Base-by-base conservation (phyloP, 2,797 vertebrate species). In the Rachycentron canadum region DNA sequence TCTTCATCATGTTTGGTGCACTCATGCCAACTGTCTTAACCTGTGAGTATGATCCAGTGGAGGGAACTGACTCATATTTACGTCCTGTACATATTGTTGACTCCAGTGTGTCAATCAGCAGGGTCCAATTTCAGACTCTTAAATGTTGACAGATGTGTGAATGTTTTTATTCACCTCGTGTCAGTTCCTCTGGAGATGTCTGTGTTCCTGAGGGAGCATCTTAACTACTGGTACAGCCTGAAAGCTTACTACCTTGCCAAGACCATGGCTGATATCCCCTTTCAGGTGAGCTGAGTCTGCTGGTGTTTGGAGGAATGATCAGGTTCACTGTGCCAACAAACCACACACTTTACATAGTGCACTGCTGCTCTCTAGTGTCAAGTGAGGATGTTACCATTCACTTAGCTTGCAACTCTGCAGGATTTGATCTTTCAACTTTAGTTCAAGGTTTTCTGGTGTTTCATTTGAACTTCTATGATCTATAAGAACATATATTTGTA, bases 211-310 rank as follows among this genome's bases (percentile, higher is more conserved):
- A 91, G 95, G 74, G 94, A 95, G 74, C 98, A 99, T 86, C 83
- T 99, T 49, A 99, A 99, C 92, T 99, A 98, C 92, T 99, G 98
- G 98, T 99, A 99, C 93, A 99, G 97, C 90, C 94, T 99, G 85
- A 99, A 99, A 83, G 96, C 97, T 0, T 99, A 98, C 86, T 99
- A 97, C 85, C 93, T 99, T 85, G 98, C 98, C 50, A 99, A 98
- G 93, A 99, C 98, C 57, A 97, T 97, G 97, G 98, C 98, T 0
- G 98, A 99, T 0, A 94, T 98, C 69, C 98, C 98, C 40, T 99
- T 99, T 81, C 98, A 99, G 93, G 95, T 95, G 88, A 91, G 90
- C 32, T 36, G 45, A n/a, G n/a, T n/a, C n/a, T 52, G 67, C 19
- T 28, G 8, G 25, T 14, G n/a, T n/a, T 47, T 60, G 43, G 26